A percentile compares a stretch with the other conserved stretches of the same genome.
Conservation (phyloP, 2,797 vertebrate species). For the Clarias pachynema region DNA sequence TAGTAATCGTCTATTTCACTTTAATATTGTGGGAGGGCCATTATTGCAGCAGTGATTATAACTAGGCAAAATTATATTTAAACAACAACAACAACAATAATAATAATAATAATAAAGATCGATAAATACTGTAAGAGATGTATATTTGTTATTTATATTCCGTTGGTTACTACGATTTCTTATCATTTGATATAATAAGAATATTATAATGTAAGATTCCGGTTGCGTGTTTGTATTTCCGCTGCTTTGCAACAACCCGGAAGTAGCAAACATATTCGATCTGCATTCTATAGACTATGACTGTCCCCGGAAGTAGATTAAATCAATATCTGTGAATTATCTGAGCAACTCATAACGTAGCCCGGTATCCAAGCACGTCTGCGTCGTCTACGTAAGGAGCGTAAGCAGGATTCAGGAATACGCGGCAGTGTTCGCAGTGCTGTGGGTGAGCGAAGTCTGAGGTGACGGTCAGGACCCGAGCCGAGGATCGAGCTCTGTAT, state of each 20-base stretch:
- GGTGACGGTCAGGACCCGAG: background rate
- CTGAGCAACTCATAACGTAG: background rate
- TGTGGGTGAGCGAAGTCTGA: background rate
- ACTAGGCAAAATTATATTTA: too few relatives aligned
- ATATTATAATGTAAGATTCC: background rate
- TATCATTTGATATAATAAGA: background rate
- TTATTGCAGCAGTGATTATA: too few relatives aligned
- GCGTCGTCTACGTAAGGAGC: background rate
- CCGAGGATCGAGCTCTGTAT: background rate
- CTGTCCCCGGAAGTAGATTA: background rate
- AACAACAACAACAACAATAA: too few relatives aligned
- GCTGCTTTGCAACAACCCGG: background rate
- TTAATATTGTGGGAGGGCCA: too few relatives aligned
- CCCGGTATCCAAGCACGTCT: background rate
- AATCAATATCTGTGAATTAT: background rate
- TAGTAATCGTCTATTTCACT: too few relatives aligned
- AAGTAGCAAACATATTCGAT: background rate
- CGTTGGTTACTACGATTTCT: too few relatives aligned
- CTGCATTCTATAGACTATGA: background rate
- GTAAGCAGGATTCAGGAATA: constrained; percentile 11
- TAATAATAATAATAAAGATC: too few relatives aligned
- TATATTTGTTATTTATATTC: background rate
- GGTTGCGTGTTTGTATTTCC: background rate
- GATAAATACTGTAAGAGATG: background rate
- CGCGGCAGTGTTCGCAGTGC: background rate